Evolutionary conservation across 2,797 vertebrate genomes (phyloP).

Genomic region (Sebastes iracundus): DNA sequence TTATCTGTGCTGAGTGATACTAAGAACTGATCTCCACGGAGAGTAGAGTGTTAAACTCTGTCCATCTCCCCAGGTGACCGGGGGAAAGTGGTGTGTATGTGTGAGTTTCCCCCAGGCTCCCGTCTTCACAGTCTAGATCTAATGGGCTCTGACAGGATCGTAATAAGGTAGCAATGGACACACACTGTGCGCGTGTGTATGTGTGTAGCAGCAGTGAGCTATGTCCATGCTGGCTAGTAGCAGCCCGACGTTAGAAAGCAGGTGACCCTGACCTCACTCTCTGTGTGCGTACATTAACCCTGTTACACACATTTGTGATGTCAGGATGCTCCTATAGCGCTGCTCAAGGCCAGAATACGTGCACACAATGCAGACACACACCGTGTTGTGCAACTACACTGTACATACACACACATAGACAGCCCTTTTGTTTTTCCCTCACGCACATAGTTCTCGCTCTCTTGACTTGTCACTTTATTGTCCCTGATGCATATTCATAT

Average conservation of each 20-base stretch:
- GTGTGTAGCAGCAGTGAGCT: neutral
- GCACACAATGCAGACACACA: neutral
- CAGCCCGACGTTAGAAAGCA: conserved; percentile 45
- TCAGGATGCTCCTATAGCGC: neutral
- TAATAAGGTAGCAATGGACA: conserved; percentile 59
- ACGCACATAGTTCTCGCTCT: neutral
- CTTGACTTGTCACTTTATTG: neutral
- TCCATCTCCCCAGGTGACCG: conserved; percentile 42
- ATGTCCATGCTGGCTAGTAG: conserved; percentile 19
- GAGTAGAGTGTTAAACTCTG: conserved; percentile 38
- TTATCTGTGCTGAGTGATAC: conserved; percentile 29
- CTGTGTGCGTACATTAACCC: neutral
- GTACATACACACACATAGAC: neutral
- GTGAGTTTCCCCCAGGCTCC: conserved; percentile 51
- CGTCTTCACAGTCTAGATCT: conserved; percentile 68
- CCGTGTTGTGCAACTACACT: neutral
- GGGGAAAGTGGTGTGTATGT: conserved; percentile 53
- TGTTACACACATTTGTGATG: conserved; percentile 7
- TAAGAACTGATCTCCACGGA: conserved; percentile 18
- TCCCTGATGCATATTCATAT: conserved; percentile 27
- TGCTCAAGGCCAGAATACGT: neutral
- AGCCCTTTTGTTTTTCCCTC: too few relatives aligned
- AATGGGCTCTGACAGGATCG: conserved; percentile 72
- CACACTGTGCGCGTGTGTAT: neutral
- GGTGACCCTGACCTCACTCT: conserved; percentile 37